Conservation (phyloP, 1,140 invertebrate species). For the Drosophila sechellia region DNA sequence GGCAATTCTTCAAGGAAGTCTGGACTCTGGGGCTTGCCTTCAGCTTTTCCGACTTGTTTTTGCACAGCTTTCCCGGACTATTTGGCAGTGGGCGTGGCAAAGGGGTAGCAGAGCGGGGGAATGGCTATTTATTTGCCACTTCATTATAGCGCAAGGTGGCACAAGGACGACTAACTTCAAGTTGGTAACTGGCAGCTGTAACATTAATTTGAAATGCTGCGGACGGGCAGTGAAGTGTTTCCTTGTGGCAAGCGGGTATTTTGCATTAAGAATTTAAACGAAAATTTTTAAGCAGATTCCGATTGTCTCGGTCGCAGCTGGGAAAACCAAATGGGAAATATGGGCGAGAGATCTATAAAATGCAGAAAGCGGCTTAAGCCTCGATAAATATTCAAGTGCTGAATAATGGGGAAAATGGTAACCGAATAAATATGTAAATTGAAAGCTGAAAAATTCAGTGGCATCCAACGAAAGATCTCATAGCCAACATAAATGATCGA, state of each 20-base stretch:
- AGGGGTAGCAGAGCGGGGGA: background rate
- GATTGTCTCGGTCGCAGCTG: constrained; percentile 21
- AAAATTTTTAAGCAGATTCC: constrained; percentile 56
- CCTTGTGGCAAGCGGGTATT: constrained; percentile 30
- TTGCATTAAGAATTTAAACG: constrained; percentile 66
- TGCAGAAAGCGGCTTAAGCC: constrained; percentile 30
- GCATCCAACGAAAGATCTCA: background rate
- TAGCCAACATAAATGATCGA: background rate
- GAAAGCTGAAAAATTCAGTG: constrained; percentile 8
- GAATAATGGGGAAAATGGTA: constrained; percentile 14
- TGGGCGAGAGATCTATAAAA: constrained; percentile 15
- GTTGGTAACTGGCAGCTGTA: constrained; percentile 59
- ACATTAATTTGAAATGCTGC: constrained; percentile 78
- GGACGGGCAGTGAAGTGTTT: constrained; percentile 5
- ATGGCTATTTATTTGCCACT: constrained; percentile 76
- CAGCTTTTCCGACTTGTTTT: constrained; percentile 13
- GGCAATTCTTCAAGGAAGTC: constrained; percentile 32
- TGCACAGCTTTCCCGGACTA: constrained; percentile 1
- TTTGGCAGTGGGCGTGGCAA: constrained; percentile 9
- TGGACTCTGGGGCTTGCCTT: constrained; percentile 11
- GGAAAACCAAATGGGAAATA: constrained; percentile 9
- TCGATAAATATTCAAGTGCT: constrained; percentile 56
- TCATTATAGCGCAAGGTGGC: constrained; percentile 70
- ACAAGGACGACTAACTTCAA: constrained; percentile 26
- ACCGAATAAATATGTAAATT: constrained; percentile 36